Evolutionary conservation across 2,888 invertebrate species (phyloP), one percentile per base, ranked within the genome.

Genomic region (Thymelicus acteon): DNA sequence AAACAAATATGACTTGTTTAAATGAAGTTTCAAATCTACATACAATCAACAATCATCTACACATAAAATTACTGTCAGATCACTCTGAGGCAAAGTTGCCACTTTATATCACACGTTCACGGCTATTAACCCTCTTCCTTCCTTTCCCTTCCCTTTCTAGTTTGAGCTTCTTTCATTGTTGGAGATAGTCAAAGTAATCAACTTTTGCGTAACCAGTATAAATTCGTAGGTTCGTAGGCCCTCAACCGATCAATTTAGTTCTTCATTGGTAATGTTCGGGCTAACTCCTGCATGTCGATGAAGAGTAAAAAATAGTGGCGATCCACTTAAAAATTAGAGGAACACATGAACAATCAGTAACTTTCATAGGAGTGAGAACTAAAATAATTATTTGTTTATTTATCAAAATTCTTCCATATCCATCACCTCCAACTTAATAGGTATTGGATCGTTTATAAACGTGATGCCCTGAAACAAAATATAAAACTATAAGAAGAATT

Each of bases 391-490:
- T 44, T 44, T 44, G 12, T 10, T 44, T 44, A 52, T 52, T 12
- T 19, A 8, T 19, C 7, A 54, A 58, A 39, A n/a, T 7, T 58
- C 58, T 7, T 37, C 58, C 7, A 39, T 39, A 58, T 58, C 58
- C 19, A n/a, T 7, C 7, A 58, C 39, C 39, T 58, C 58, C 39
- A 58, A 19, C 13, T 58, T 58, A n/a, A 58, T 39, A 58, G 58
- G 58, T 39, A 58, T 39, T 8, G 58, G 58, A 58, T 58, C 58
- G 37, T 39, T 39, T 39, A 39, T 39, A 39, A 58, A 58, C 19
- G 13, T 39, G n/a, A 58, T 58, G 1, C 58, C 58, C 58, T 58
- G 58, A 58, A 58, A 58, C 58, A 39, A 8, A 58, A 58, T 7
- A 57, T 6, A 31, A 31, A 12, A 44, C 12, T 44, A 44, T 3